Conservation (phyloP, 1,140 invertebrate species). For the Lamellibrachia luymesi region DNA sequence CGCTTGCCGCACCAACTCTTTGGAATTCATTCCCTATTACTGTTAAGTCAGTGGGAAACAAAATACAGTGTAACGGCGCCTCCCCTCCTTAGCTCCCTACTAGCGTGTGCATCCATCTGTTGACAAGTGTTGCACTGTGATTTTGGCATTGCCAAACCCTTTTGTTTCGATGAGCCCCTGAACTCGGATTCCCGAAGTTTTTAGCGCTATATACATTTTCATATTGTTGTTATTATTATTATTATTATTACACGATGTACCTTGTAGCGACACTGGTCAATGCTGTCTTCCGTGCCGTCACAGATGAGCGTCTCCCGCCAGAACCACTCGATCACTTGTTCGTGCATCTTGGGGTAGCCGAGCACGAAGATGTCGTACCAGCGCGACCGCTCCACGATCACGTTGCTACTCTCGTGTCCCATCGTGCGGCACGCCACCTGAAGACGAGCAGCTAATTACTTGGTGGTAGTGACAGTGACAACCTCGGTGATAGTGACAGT, state of each 20-base stretch:
- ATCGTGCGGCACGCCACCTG: slow-evolving; percentile 85
- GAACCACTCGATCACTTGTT: slow-evolving; percentile 60
- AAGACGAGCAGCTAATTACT: background rate
- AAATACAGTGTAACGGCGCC: no score
- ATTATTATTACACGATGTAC: slow-evolving; percentile 20
- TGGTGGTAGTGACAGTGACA: slow-evolving; percentile 16
- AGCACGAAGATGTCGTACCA: slow-evolving; percentile 51
- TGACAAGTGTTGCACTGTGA: no score
- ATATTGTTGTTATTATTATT: no score
- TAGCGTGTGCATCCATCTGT: no score
- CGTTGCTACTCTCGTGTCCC: slow-evolving; percentile 85
- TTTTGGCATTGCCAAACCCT: no score
- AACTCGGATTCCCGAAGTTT: no score
- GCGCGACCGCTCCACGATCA: slow-evolving; percentile 57
- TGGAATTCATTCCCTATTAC: no score
- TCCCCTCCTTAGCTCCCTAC: no score
- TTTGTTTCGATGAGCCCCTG: no score
- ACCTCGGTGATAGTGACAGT: background rate
- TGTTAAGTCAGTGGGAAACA: no score
- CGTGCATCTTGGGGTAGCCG: slow-evolving; percentile 38
- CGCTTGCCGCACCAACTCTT: no score
- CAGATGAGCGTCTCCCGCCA: slow-evolving; percentile 91
- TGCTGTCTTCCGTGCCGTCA: slow-evolving; percentile 73
- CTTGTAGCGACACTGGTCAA: slow-evolving; percentile 46
- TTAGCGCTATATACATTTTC: no score